Evolutionary conservation across 2,797 vertebrate genomes (phyloP).

Genomic region (Lycodopsis pacificus): DNA sequence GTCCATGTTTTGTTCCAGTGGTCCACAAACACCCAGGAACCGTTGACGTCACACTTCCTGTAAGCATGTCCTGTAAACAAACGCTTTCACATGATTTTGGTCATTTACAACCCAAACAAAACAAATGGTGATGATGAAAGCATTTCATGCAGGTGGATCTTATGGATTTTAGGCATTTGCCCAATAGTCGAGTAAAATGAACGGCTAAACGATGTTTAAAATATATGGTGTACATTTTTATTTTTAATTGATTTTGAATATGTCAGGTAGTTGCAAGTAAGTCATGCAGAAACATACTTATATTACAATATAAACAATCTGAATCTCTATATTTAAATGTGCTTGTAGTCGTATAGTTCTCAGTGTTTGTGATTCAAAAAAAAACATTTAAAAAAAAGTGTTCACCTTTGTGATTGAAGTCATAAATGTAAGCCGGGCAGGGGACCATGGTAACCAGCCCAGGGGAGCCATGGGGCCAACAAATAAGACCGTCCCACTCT

Average conservation of each 20-base stretch:
- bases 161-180: no score
- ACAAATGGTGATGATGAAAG: background rate
- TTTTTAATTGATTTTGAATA: background rate
- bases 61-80: slow-evolving; percentile 84
- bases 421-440: slow-evolving; percentile 91
- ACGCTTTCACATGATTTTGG: background rate
- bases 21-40: slow-evolving; percentile 88
- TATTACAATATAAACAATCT: background rate
- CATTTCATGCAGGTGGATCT: background rate
- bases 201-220: no score
- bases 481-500: slow-evolving; percentile 93
- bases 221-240: no score
- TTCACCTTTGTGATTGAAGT: slow-evolving; percentile 93
- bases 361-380: background rate
- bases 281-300: background rate
- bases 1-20: slow-evolving; percentile 89
- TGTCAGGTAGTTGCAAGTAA: background rate
- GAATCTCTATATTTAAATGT: background rate
- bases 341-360: background rate
- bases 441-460: slow-evolving; percentile 84
- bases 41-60: slow-evolving; percentile 87
- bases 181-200: no score
- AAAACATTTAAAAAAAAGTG: background rate
- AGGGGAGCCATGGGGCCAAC: slow-evolving; percentile 90
- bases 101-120: background rate